A percentile compares a stretch with the other conserved stretches of the same genome.
Conservation (phyloP, 2,113 vertebrate species). For the Eurypyga helias region DNA sequence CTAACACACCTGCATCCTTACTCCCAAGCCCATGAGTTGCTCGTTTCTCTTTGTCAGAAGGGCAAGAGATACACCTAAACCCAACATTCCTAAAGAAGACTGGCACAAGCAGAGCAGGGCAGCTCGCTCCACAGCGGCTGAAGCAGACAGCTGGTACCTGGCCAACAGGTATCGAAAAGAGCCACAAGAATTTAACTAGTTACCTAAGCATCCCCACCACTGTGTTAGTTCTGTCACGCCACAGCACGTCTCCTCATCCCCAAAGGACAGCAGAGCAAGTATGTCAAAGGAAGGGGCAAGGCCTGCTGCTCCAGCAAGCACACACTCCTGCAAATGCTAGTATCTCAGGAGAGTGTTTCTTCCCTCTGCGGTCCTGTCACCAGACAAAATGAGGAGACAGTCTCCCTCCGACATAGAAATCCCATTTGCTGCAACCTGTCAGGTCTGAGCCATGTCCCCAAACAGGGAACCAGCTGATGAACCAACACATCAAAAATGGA, state of each 20-base stretch:
- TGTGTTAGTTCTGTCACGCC: neutral
- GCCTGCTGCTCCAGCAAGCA: neutral
- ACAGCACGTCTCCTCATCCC: neutral
- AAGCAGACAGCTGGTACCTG: neutral
- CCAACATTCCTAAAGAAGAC: neutral
- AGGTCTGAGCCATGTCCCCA: neutral
- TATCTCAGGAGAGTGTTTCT: neutral
- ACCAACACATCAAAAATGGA: neutral
- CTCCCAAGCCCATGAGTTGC: neutral
- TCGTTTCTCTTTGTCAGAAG: neutral
- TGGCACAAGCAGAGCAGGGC: neutral
- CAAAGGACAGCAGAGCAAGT: neutral
- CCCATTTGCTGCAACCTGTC: neutral
- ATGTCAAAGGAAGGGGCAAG: neutral
- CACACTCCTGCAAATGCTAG: neutral
- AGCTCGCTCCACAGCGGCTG: neutral
- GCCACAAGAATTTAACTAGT: neutral
- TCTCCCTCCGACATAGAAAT: neutral
- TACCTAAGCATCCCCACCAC: neutral
- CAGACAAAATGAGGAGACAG: neutral
- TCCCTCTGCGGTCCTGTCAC: neutral
- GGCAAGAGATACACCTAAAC: neutral
- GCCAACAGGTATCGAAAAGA: neutral
- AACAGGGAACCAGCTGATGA: neutral
- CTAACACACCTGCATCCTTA: rapidly evolving